Conservation (phyloP, 2,113 vertebrate genomes). For the Grus americana region DNA sequence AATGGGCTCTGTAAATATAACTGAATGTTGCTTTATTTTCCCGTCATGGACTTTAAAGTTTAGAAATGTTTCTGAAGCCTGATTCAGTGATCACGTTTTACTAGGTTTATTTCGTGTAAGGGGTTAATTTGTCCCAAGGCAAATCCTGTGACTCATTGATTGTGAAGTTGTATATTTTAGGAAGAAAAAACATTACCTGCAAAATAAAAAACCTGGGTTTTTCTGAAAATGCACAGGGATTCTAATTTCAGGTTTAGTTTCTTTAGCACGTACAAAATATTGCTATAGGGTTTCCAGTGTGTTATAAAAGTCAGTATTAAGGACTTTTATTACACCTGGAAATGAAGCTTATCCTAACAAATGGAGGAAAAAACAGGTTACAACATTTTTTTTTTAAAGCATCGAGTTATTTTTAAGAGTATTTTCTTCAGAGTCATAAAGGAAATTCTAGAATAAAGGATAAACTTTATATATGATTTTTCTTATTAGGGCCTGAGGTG, state of each 20-base stretch:
- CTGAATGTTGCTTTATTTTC: not conserved
- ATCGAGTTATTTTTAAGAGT: not conserved
- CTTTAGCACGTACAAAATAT: not conserved
- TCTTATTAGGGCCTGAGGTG: not conserved
- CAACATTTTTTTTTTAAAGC: not conserved
- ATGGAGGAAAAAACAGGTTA: not conserved
- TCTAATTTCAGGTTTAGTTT: not conserved
- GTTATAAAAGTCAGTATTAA: not conserved
- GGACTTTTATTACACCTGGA: not conserved
- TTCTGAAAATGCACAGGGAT: not conserved
- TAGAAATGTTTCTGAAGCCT: not conserved
- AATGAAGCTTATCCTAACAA: not conserved
- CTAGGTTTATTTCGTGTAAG: not conserved
- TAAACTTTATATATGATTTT: not conserved
- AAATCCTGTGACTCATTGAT: not conserved
- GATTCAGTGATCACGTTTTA: not conserved
- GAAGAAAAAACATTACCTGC: not conserved
- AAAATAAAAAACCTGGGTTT: not conserved
- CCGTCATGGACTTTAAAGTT: rapidly evolving
- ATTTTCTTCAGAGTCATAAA: not conserved
- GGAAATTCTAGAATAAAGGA: not conserved
- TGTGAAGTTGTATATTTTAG: not conserved
- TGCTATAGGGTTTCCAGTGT: not conserved
- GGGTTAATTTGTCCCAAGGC: not conserved
- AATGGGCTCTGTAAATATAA: not conserved